phyloP scores from a whole-genome alignment of 1,140 invertebrate species.

The Papilio polytes region DNA sequence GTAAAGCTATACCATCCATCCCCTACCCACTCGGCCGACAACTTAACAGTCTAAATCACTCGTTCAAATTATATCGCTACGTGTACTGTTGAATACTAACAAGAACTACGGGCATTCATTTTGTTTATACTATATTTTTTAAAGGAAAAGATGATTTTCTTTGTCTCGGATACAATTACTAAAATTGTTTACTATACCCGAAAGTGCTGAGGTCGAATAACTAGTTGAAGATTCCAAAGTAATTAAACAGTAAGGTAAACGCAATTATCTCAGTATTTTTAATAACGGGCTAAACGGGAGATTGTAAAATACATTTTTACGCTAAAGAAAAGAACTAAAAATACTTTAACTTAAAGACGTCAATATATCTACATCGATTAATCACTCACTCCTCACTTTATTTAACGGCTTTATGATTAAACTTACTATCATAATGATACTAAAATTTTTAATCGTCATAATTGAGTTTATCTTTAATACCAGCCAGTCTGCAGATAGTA shows the following conservation, averaged over 20 bases:
- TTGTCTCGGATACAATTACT: background rate
- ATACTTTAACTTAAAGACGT: background rate
- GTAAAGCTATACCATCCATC: conserved; percentile 4
- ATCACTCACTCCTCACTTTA: background rate
- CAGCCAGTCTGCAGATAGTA: conserved; percentile 23
- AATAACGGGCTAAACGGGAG: too few relatives aligned
- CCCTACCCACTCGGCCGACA: background rate
- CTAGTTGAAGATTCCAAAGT: background rate
- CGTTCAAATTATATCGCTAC: conserved; percentile 10
- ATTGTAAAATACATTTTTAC: too few relatives aligned
- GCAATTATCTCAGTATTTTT: too few relatives aligned
- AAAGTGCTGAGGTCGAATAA: too few relatives aligned
- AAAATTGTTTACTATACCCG: too few relatives aligned
- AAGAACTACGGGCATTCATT: background rate
- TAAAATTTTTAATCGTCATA: conserved; percentile 10
- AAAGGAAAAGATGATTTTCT: background rate
- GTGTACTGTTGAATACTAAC: background rate
- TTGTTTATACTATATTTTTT: background rate
- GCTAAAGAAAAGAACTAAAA: background rate
- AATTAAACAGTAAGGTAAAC: background rate
- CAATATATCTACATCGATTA: background rate
- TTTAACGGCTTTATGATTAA: background rate
- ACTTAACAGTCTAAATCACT: conserved; percentile 30
- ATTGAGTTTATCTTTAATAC: background rate
- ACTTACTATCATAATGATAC: background rate